Percentiles rank a stretch among this genome's conserved stretches.
Conservation (phyloP, 2,797 vertebrate genomes). For the Tachyglossus aculeatus region DNA sequence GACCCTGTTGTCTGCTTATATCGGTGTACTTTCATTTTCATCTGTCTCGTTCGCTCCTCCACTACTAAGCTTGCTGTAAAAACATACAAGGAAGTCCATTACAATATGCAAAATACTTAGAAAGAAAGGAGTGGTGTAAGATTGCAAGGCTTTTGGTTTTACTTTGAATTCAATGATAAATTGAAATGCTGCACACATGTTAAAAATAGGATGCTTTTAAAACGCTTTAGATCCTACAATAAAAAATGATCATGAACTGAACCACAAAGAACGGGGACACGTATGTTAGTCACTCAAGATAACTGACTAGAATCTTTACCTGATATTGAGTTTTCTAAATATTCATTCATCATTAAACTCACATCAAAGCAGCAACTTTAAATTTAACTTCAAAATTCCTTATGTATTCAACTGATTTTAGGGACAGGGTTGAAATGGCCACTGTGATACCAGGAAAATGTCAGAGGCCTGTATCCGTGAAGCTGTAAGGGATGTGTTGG, state of each 20-base stretch:
- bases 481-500: too few relatives aligned
- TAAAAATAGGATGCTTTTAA: conserved; percentile 53
- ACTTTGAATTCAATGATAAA: conserved; percentile 47
- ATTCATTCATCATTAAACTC: too few relatives aligned
- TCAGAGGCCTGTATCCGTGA: too few relatives aligned
- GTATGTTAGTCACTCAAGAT: conserved; percentile 54
- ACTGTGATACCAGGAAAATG: too few relatives aligned
- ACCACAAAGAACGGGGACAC: conserved; percentile 60
- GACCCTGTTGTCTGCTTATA: conserved; percentile 89
- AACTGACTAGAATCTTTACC: conserved; percentile 2
- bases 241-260: conserved; percentile 17
- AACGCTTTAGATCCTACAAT: background rate
- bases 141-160: conserved; percentile 51
- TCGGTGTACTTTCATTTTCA: conserved; percentile 91
- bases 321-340: conserved; percentile 38
- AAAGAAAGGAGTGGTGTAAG: conserved; percentile 47
- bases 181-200: conserved; percentile 52
- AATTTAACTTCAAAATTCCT: too few relatives aligned
- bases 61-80: conserved; percentile 89
- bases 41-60: conserved; percentile 90
- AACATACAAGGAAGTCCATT: conserved; percentile 79
- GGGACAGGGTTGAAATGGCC: too few relatives aligned
- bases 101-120: conserved; percentile 54
- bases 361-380: too few relatives aligned
- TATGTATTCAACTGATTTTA: too few relatives aligned